phyloP scores from a whole-genome alignment of 2,113 vertebrate genomes.

The Lontra canadensis region DNA sequence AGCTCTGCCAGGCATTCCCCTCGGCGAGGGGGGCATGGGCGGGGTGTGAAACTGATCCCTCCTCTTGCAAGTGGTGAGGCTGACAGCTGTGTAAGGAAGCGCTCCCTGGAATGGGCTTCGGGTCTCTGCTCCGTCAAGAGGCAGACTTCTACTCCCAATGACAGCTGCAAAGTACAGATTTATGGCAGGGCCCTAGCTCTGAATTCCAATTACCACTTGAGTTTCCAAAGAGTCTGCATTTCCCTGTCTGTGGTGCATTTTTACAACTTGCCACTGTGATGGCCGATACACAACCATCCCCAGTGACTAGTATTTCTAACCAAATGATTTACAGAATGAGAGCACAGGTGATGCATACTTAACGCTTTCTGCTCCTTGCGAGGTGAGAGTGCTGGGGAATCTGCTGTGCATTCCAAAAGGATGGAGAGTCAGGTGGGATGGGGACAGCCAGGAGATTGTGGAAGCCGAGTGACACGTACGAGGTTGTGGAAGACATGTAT shows the following conservation, averaged over 20 bases:
- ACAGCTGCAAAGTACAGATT: constrained; percentile 47
- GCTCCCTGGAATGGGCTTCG: neutral
- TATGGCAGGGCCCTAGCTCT: neutral
- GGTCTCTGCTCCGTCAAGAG: neutral
- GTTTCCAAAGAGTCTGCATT: neutral
- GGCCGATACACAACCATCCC: neutral
- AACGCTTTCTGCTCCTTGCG: neutral
- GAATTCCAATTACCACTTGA: neutral
- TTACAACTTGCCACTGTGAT: neutral
- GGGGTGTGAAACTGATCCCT: neutral
- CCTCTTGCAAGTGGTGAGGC: neutral
- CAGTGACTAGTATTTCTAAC: neutral
- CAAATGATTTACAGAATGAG: neutral
- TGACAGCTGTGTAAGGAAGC: neutral
- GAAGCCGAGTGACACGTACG: neutral
- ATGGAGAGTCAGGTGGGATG: neutral
- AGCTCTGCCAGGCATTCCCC: neutral
- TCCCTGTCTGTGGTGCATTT: neutral
- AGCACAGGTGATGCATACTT: neutral
- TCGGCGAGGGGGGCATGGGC: neutral
- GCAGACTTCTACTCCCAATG: neutral
- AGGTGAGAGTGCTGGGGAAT: neutral
- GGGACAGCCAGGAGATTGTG: neutral
- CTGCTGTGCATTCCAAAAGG: constrained; percentile 25
- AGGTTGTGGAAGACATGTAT: neutral